Conservation (phyloP, 2,888 invertebrate species). For the Ecdyonurus torrentis region DNA sequence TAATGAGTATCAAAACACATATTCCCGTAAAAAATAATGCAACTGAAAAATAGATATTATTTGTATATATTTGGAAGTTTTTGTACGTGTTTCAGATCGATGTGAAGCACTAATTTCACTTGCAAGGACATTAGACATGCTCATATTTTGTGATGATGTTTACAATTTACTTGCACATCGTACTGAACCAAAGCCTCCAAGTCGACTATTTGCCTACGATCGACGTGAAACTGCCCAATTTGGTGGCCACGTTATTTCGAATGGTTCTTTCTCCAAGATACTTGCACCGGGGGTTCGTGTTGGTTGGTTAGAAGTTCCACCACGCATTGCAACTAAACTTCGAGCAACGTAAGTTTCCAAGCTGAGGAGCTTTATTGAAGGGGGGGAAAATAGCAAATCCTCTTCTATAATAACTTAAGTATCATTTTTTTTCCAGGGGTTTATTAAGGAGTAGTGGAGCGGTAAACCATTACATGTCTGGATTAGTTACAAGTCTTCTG, state of each 20-base stretch:
- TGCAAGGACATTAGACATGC: constrained; percentile 28
- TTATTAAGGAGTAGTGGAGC: constrained; percentile 38
- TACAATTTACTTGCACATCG: constrained; percentile 40
- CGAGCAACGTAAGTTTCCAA: constrained; percentile 26
- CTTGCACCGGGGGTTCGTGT: constrained; percentile 42
- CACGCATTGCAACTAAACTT: constrained; percentile 25
- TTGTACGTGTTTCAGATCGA: constrained; percentile 23
- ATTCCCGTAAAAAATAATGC: too few species aligned
- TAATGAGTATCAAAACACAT: too few species aligned
- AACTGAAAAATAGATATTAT: too few species aligned
- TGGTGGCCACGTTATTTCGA: constrained; percentile 40
- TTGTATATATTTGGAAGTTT: too few species aligned
- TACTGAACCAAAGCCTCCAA: constrained; percentile 21
- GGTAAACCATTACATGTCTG: constrained; percentile 39
- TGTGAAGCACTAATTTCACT: constrained; percentile 27
- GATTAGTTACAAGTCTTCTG: constrained; percentile 34
- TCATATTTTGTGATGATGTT: constrained; percentile 42
- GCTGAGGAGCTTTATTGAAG: too few species aligned
- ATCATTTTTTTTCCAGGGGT: constrained; percentile 24
- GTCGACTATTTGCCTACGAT: constrained; percentile 36
- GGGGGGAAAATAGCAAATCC: too few species aligned
- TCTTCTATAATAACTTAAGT: background rate
- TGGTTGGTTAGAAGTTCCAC: constrained; percentile 44
- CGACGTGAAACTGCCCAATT: constrained; percentile 22
- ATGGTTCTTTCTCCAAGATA: constrained; percentile 46